Evolutionary conservation across 2,113 vertebrate species (phyloP).

Genomic region (Paralichthys olivaceus): DNA sequence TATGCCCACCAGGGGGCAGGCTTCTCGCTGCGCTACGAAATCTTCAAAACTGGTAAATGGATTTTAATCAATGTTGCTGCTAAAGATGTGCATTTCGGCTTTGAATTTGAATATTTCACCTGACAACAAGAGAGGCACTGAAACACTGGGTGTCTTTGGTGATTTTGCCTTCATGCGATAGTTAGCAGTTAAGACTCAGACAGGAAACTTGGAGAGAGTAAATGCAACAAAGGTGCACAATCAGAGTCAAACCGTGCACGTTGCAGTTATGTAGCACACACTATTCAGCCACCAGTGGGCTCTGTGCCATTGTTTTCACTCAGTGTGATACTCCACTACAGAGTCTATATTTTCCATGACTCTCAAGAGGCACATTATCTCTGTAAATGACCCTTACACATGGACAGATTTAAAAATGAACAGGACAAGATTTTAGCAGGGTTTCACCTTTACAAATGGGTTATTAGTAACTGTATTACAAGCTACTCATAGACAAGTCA

Average conservation of each 20-base stretch:
- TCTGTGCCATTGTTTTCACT: neutral
- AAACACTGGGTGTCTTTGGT: too few species aligned
- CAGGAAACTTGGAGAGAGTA: neutral
- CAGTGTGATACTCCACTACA: neutral
- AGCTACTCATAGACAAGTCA: constrained; percentile 48
- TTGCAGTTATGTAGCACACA: neutral
- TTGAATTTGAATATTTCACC: too few species aligned
- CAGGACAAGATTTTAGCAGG: constrained; percentile 11
- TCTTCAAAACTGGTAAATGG: constrained; percentile 94
- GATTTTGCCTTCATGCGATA: too few species aligned
- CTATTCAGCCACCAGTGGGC: neutral
- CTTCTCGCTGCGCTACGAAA: constrained; percentile 98
- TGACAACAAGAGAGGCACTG: too few species aligned
- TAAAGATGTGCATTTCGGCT: too few species aligned
- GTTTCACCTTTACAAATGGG: constrained; percentile 42
- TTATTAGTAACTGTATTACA: constrained; percentile 50
- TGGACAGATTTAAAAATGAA: constrained; percentile 13
- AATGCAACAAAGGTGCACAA: neutral
- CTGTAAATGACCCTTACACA: constrained; percentile 20
- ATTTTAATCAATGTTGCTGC: too few species aligned
- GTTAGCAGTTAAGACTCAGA: too few species aligned
- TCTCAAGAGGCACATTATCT: constrained; percentile 10
- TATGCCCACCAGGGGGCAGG: constrained; percentile 97
- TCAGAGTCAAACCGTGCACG: neutral
- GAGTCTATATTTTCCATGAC: constrained; percentile 9